A percentile compares a stretch with the other conserved stretches of the same genome.
phyloP scores from a whole-genome alignment of 2,888 invertebrate genomes.

The Trachelus iudaicus region DNA sequence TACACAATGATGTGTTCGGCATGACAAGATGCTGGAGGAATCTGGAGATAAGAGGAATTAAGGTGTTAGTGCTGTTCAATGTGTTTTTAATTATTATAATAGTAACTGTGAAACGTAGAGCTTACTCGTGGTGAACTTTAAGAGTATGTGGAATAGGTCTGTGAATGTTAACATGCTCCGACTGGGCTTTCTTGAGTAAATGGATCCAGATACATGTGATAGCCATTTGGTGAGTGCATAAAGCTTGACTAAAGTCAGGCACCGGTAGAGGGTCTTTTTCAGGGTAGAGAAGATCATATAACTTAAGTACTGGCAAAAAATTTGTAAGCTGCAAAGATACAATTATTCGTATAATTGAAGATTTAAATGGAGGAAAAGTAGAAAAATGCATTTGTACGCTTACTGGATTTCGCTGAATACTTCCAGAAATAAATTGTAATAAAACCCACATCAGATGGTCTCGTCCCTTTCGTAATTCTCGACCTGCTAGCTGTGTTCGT shows the following conservation, averaged over 20 bases:
- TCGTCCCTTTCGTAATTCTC: constrained; percentile 88
- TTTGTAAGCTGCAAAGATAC: constrained; percentile 74
- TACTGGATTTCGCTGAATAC: constrained; percentile 92
- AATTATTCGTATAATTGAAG: constrained; percentile 5
- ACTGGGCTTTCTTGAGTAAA: constrained; percentile 91
- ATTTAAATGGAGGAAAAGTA: background rate
- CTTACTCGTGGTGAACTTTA: constrained; percentile 85
- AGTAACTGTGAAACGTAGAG: constrained; percentile 27
- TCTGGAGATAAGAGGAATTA: constrained; percentile 65
- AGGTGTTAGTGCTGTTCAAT: constrained; percentile 4
- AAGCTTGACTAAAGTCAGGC: constrained; percentile 88
- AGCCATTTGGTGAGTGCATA: constrained; percentile 91
- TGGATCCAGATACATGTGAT: constrained; percentile 98
- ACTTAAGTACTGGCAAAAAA: constrained; percentile 88
- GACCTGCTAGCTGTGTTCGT: constrained; percentile 72
- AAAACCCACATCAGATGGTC: constrained; percentile 99
- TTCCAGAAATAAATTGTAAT: constrained; percentile 96
- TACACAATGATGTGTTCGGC: constrained; percentile 77
- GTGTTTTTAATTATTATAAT: background rate
- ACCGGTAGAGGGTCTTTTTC: constrained; percentile 91
- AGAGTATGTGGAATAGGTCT: constrained; percentile 83
- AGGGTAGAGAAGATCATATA: constrained; percentile 92
- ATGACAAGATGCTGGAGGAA: constrained; percentile 87
- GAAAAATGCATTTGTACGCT: constrained; percentile 41
- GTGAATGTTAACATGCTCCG: constrained; percentile 83